Evolutionary conservation across 1,140 invertebrate species (phyloP), one percentile per base, ranked within the genome.

Genomic region (Halictus rubicundus): DNA sequence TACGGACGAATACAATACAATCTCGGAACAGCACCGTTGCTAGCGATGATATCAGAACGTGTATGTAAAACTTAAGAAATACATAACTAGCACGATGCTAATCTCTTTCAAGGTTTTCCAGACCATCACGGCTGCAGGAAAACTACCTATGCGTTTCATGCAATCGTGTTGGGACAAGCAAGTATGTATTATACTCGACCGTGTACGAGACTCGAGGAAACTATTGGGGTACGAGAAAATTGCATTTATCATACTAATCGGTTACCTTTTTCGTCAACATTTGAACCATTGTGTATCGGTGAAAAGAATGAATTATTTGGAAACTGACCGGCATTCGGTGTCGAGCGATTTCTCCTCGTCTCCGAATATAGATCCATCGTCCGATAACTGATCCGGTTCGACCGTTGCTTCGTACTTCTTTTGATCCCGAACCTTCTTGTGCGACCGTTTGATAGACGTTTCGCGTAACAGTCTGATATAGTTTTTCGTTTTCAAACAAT

Each of bases 341-440:
- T 42, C 19, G 60, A n/a, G 52, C 59, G 3, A 86, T 73, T 82
- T 78, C 0, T 91, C 88, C 19, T 85, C 83, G 12, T 89, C 87
- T 8, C 88, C 88, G 73, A 92, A 92, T 76, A 92, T 88, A 0
- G 90, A 92, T n/a, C 91, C 91, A 76, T 92, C 91, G 39, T 92
- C 88, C 2, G 90, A 92, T 10, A 91, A 73, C 39, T 89, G 84
- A 14, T 70, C 63, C 16, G 79, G 23, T 0, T 85, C 25, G 10
- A 68, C 32, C 42, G 52, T 42, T 2, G 60, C 61, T 23, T 73
- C 78, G 1, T 80, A 71, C 54, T 82, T 90, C 23, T 79, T 89
- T 27, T 85, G 78, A 32, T 90, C 83, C 0, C 89, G 87, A 52
- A 88, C 88, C 49, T 88, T 87, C 61, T 91, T 92, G 37, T 92